These are phyloP conservation scores for Hexactinellida sp. DNA, from an alignment of 37 sponge, comb jelly and placozoan species.

Conservation along the genomic window DNA sequence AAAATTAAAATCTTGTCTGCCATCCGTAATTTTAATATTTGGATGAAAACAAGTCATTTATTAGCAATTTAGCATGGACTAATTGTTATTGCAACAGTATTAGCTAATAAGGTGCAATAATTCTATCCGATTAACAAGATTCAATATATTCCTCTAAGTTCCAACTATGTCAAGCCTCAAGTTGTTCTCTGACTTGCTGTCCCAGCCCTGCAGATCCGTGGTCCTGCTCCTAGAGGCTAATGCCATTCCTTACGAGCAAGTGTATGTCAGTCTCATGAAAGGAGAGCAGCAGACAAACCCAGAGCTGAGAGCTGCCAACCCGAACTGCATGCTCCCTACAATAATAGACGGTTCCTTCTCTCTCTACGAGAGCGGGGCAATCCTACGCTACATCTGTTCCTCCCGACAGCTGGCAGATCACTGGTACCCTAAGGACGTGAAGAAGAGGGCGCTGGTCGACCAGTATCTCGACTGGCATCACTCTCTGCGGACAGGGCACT, in stretches of 20 bases:
- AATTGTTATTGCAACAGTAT: too few species aligned
- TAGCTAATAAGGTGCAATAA: too few species aligned
- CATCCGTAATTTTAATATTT: too few species aligned
- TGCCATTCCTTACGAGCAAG: neutral
- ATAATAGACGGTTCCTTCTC: slow-evolving; percentile 15
- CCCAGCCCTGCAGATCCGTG: neutral
- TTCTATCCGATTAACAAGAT: too few species aligned
- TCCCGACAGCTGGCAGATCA: slow-evolving; percentile 11
- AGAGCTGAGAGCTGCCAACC: neutral
- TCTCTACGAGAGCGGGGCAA: slow-evolving; percentile 23
- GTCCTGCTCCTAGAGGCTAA: slow-evolving; percentile 2
- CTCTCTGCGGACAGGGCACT: neutral
- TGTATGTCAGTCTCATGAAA: neutral
- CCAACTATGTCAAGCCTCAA: neutral
- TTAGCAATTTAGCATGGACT: too few species aligned
- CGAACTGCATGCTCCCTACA: neutral
- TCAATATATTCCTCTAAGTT: too few species aligned
- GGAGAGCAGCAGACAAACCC: neutral
- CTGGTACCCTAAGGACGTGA: slow-evolving; percentile 24
- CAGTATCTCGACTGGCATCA: slow-evolving; percentile 21
- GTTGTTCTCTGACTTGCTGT: neutral
- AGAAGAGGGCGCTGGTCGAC: slow-evolving; percentile 21
- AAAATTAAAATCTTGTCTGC: too few species aligned
- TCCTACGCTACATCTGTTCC: neutral
- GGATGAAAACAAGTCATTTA: too few species aligned